Percentiles rank a stretch among this genome's conserved stretches.
Conservation (phyloP, 2,797 vertebrate genomes). For the Alauda arvensis region DNA sequence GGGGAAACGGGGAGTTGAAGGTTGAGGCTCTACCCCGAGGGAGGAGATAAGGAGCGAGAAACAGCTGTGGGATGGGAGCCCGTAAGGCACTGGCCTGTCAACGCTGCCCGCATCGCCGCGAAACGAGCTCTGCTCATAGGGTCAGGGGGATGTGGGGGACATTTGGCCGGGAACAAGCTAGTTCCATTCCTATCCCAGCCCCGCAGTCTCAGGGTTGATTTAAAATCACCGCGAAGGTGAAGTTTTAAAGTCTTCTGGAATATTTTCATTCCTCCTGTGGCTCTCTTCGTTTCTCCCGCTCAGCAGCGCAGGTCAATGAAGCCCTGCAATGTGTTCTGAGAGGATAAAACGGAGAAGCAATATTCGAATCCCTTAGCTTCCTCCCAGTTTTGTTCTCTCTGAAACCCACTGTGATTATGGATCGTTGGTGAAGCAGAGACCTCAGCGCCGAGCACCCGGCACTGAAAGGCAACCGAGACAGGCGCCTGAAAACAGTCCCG, state of each 20-base stretch:
- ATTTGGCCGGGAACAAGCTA: background rate
- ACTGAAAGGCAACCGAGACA: background rate
- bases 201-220: background rate
- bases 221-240: background rate
- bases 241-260: background rate
- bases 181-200: background rate
- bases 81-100: conserved; percentile 34
- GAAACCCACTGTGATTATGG: background rate
- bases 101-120: background rate
- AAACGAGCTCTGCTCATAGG: background rate
- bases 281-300: background rate
- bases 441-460: background rate
- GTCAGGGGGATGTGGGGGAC: background rate
- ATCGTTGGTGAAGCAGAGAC: background rate
- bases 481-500: background rate
- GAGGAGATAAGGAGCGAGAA: conserved; percentile 47
- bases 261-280: background rate
- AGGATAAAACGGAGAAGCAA: background rate
- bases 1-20: conserved; percentile 16
- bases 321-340: background rate
- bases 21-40: conserved; percentile 14
- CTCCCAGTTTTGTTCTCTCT: background rate
- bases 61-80: conserved; percentile 47
- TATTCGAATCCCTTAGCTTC: background rate
- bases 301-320: background rate